Conservation (phyloP, 53 echinoderm and acorn worm species). For the Echinarachnius parma region DNA sequence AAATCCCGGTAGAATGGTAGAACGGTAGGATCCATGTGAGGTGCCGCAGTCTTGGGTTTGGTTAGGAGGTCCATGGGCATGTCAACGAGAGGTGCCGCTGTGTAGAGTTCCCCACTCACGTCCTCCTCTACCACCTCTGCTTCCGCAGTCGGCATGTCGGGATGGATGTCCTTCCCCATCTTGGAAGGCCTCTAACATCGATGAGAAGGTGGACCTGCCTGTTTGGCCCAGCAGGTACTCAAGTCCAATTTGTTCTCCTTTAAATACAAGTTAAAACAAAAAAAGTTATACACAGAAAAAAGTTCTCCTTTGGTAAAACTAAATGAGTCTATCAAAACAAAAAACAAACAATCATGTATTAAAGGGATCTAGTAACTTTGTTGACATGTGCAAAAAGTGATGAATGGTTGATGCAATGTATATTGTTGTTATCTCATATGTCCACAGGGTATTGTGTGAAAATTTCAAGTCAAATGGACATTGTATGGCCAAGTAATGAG, state of each 20-base stretch:
- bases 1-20: too few species aligned
- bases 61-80: too few species aligned
- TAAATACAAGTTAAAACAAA: background rate
- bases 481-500: too few species aligned
- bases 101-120: constrained; percentile 39
- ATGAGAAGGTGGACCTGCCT: constrained; percentile 20
- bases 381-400: background rate
- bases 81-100: constrained; percentile 26
- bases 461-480: too few species aligned
- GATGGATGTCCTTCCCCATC: constrained; percentile 47
- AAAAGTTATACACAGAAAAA: background rate
- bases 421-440: too few species aligned
- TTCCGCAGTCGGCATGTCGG: constrained; percentile 20
- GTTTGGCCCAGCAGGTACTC: constrained; percentile 43
- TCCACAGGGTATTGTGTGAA: too few species aligned
- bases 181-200: constrained; percentile 21
- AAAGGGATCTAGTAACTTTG: too few species aligned
- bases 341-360: too few species aligned
- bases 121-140: constrained; percentile 20
- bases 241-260: constrained; percentile 1
- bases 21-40: too few species aligned
- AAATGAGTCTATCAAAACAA: too few species aligned
- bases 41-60: too few species aligned
- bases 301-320: too few species aligned
- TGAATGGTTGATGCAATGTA: background rate